phyloP scores from a whole-genome alignment of 2,113 vertebrate genomes.

The Gadus macrocephalus region DNA sequence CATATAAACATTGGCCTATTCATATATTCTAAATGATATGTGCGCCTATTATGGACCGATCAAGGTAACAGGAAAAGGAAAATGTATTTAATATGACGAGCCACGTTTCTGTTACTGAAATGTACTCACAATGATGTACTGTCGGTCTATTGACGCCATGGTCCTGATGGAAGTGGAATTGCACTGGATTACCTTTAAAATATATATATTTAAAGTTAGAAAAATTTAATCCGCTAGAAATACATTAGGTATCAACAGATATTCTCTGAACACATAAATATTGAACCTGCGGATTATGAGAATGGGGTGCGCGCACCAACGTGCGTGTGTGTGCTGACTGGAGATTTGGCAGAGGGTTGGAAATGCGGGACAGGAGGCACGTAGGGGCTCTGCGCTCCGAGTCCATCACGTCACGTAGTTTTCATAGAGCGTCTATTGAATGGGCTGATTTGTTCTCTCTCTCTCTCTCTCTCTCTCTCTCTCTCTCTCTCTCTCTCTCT shows the following conservation, averaged over 20 bases:
- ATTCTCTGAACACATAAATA: neutral
- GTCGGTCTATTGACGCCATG: constrained; percentile 87
- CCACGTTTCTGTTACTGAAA: neutral
- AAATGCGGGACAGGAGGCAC: constrained; percentile 37
- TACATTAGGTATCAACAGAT: neutral
- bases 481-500: too few species aligned
- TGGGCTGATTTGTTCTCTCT: constrained; percentile 31
- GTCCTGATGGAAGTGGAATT: constrained; percentile 18
- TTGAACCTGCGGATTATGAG: neutral
- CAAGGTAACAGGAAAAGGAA: neutral
- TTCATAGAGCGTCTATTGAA: constrained; percentile 42
- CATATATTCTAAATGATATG: too few species aligned
- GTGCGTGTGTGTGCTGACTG: neutral
- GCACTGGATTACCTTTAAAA: constrained; percentile 38
- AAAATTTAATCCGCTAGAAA: constrained; percentile 2
- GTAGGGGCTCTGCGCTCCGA: constrained; percentile 49
- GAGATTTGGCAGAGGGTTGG: neutral
- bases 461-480: constrained; percentile 13
- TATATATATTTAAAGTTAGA: constrained; percentile 30
- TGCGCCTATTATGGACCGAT: too few species aligned
- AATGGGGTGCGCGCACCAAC: neutral
- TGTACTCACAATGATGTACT: constrained; percentile 88
- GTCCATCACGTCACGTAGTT: constrained; percentile 57
- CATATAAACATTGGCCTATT: too few species aligned
- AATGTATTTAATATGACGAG: neutral